Conservation (phyloP, 1,140 invertebrate genomes). For the Kradibia gibbosae region DNA sequence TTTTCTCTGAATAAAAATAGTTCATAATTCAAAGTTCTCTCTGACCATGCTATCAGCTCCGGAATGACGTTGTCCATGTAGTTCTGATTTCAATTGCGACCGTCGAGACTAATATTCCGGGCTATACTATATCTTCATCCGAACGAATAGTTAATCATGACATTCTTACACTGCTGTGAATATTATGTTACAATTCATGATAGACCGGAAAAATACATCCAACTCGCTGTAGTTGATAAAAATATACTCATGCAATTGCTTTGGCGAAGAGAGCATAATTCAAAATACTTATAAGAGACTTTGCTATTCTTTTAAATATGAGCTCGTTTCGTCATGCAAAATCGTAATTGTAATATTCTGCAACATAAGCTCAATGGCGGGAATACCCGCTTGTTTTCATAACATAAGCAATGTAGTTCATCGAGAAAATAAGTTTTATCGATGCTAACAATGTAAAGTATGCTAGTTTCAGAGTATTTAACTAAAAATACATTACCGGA, state of each 20-base stretch:
- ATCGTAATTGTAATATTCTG: conserved; percentile 40
- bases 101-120: background rate
- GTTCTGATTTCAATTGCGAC: background rate
- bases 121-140: background rate
- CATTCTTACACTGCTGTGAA: background rate
- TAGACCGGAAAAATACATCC: background rate
- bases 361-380: conserved; percentile 28
- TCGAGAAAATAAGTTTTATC: conserved; percentile 28
- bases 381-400: conserved; percentile 9
- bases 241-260: background rate
- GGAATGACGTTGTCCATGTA: background rate
- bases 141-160: conserved; percentile 3
- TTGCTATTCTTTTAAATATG: conserved; percentile 8
- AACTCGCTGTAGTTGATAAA: background rate
- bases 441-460: background rate
- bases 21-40: background rate
- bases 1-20: conserved; percentile 11
- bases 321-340: conserved; percentile 26
- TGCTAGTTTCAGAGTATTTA: background rate
- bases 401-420: background rate
- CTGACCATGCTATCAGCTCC: background rate
- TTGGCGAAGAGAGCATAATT: conserved; percentile 10
- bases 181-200: conserved; percentile 18
- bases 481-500: background rate
- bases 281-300: background rate